Conservation (phyloP, 2,888 invertebrate species). For the Himalopsyche anomala region DNA sequence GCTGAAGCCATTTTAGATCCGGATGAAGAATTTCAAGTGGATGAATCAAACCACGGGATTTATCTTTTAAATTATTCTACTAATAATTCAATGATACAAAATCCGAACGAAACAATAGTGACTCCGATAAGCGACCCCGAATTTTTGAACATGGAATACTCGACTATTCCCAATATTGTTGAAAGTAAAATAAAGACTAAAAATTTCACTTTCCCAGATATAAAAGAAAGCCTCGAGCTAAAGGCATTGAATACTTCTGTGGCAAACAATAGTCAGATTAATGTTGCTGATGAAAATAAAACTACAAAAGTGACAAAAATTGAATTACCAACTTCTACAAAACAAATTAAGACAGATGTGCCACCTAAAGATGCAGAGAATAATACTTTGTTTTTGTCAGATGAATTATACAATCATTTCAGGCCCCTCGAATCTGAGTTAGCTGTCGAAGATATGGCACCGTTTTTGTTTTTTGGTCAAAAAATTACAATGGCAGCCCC, state of each 20-base stretch:
- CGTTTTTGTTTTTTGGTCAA: slow-evolving; percentile 84
- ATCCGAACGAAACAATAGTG: slow-evolving; percentile 50
- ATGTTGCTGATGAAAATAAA: background rate
- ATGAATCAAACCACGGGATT: slow-evolving; percentile 76
- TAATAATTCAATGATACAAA: slow-evolving; percentile 67
- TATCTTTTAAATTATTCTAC: slow-evolving; percentile 76
- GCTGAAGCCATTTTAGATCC: slow-evolving; percentile 74
- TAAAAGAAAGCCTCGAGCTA: slow-evolving; percentile 25
- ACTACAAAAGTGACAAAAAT: background rate
- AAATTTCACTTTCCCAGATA: slow-evolving; percentile 23
- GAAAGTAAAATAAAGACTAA: slow-evolving; percentile 27
- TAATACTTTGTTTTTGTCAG: slow-evolving; percentile 78
- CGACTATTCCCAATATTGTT: slow-evolving; percentile 45
- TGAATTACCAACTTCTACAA: slow-evolving; percentile 68
- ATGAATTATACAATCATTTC: slow-evolving; percentile 81
- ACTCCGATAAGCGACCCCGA: slow-evolving; percentile 50
- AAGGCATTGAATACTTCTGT: background rate
- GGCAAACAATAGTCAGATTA: background rate
- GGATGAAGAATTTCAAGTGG: slow-evolving; percentile 77
- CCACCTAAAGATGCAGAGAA: slow-evolving; percentile 75
- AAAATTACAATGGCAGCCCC: slow-evolving; percentile 74
- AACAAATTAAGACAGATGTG: slow-evolving; percentile 70
- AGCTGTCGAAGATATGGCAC: slow-evolving; percentile 81
- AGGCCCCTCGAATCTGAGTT: slow-evolving; percentile 80
- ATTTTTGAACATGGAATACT: slow-evolving; percentile 48